Evolutionary conservation across 2,888 invertebrate genomes (phyloP).

Genomic region (Drosophila acutilabella): DNA sequence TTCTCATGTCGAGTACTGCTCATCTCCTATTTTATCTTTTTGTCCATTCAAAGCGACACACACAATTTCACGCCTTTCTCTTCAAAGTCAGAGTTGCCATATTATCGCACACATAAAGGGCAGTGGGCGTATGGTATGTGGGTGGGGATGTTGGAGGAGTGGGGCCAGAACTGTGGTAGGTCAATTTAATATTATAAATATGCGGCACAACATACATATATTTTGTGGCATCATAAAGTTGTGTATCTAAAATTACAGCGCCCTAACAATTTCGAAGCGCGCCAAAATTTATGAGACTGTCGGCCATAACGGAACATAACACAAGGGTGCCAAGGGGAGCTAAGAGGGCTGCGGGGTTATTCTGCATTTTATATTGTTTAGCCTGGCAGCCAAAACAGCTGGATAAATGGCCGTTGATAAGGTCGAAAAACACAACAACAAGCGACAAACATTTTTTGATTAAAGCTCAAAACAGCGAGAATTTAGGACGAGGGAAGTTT

Average conservation of each 20-base stretch:
- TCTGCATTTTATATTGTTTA: conserved; percentile 76
- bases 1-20: conserved; percentile 17
- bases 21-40: conserved; percentile 27
- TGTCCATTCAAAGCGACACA: conserved; percentile 32
- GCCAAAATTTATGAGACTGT: conserved; percentile 59
- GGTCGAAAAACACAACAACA: conserved; percentile 28
- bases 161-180: conserved; percentile 26
- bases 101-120: conserved; percentile 67
- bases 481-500: conserved; percentile 17
- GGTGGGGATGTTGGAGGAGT: background rate
- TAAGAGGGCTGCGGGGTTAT: conserved; percentile 2
- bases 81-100: conserved; percentile 31
- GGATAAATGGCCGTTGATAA: conserved; percentile 73
- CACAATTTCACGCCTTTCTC: conserved; percentile 66
- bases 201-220: conserved; percentile 64
- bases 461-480: conserved; percentile 39
- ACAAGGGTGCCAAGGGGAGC: background rate
- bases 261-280: conserved; percentile 69
- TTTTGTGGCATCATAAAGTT: conserved; percentile 80
- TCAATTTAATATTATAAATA: conserved; percentile 80
- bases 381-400: conserved; percentile 54
- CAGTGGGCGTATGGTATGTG: background rate
- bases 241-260: conserved; percentile 78
- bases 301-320: conserved; percentile 44
- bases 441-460: conserved; percentile 63